Conservation (phyloP, 2,113 vertebrate genomes). For the Eublepharis macularius region DNA sequence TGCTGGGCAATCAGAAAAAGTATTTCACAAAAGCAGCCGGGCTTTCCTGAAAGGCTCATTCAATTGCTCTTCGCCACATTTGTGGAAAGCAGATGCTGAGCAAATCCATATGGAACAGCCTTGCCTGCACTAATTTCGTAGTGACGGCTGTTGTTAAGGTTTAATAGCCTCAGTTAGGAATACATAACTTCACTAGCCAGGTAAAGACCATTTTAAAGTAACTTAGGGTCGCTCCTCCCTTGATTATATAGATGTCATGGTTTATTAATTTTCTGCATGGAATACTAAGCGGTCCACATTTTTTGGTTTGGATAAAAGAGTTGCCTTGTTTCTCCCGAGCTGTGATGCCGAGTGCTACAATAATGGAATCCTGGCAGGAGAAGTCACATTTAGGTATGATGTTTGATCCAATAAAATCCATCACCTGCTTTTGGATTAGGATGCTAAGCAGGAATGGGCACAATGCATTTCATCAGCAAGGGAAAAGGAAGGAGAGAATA, state of each 20-base stretch:
- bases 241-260: slow-evolving; percentile 68
- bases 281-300: slow-evolving; percentile 70
- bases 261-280: slow-evolving; percentile 74
- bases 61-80: slow-evolving; percentile 60
- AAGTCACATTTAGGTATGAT: background rate
- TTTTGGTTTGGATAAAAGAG: slow-evolving; percentile 66
- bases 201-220: slow-evolving; percentile 61
- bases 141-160: slow-evolving; percentile 62
- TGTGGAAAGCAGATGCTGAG: slow-evolving; percentile 33
- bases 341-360: slow-evolving; percentile 27
- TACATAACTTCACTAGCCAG: slow-evolving; percentile 54
- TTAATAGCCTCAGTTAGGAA: slow-evolving; percentile 62
- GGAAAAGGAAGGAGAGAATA: background rate
- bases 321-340: slow-evolving; percentile 53
- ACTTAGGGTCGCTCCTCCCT: slow-evolving; percentile 65
- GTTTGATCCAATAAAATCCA: background rate
- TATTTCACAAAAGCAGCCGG: slow-evolving; percentile 49
- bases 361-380: slow-evolving; percentile 36
- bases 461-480: background rate
- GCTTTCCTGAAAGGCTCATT: slow-evolving; percentile 57
- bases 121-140: slow-evolving; percentile 50
- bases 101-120: slow-evolving; percentile 28
- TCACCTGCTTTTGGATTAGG: background rate
- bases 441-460: background rate
- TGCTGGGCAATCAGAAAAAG: slow-evolving; percentile 46